Evolutionary conservation across 2,797 vertebrate species (phyloP).

Genomic region (Hephaestus fuliginosus): DNA sequence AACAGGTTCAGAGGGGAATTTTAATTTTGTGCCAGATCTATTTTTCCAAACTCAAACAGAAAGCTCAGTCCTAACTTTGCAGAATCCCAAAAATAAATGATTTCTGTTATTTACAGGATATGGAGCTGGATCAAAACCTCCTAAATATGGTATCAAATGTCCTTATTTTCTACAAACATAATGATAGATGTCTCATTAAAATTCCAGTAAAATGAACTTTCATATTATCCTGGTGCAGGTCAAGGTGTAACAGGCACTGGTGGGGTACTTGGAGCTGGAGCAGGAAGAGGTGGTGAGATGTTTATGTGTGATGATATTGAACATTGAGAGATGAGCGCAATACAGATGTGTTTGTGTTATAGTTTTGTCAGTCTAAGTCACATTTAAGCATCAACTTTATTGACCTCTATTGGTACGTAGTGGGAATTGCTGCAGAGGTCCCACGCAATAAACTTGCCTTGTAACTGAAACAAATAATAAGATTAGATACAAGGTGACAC

Average conservation of each 20-base stretch:
- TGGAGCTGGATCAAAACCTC: slow-evolving; percentile 79
- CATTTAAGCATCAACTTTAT: background rate
- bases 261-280: slow-evolving; percentile 66
- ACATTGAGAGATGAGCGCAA: background rate
- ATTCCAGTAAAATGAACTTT: slow-evolving; percentile 8
- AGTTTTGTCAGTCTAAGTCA: background rate
- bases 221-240: slow-evolving; percentile 50
- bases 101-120: slow-evolving; percentile 68
- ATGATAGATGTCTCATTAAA: background rate
- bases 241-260: slow-evolving; percentile 52
- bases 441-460: background rate
- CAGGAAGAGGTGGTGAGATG: slow-evolving; percentile 57
- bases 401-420: slow-evolving; percentile 38
- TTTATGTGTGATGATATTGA: slow-evolving; percentile 7
- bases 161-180: background rate
- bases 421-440: slow-evolving; percentile 11
- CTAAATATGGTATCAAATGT: slow-evolving; percentile 80
- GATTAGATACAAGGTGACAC: background rate
- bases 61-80: background rate
- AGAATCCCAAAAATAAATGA: background rate
- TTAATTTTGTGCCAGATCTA: background rate
- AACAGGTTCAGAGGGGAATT: slow-evolving; percentile 59
- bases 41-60: background rate
- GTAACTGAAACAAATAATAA: background rate
- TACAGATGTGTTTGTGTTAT: background rate